These are phyloP conservation scores for Gambelia wislizenii DNA, from an alignment of 2,797 vertebrate species.

Conservation along the genomic window DNA sequence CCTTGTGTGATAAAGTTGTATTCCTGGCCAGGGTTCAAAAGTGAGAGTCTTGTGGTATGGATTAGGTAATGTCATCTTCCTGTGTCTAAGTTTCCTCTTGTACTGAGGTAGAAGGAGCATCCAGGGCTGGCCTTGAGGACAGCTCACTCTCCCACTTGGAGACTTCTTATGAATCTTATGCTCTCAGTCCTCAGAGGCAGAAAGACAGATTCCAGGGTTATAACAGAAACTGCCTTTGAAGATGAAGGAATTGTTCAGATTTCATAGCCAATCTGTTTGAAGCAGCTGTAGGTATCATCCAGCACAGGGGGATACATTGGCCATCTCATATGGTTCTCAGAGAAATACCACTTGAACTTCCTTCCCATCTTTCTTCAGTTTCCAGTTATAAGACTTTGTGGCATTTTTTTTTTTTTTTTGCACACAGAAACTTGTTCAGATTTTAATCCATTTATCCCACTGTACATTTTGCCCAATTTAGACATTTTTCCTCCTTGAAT, in stretches of 20 bases:
- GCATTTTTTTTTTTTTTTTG: too few relatives aligned
- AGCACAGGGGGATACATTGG: too few relatives aligned
- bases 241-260: not conserved
- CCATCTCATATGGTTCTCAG: too few relatives aligned
- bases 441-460: too few relatives aligned
- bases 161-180: not conserved
- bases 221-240: not conserved
- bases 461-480: too few relatives aligned
- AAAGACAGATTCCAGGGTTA: not conserved
- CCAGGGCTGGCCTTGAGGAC: not conserved
- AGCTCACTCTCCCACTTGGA: not conserved
- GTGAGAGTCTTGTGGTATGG: not conserved
- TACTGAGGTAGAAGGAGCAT: not conserved
- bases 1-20: too few relatives aligned
- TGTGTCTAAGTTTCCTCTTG: not conserved
- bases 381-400: not conserved
- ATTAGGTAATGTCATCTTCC: not conserved
- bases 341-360: too few relatives aligned
- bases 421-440: not conserved
- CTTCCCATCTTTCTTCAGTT: too few relatives aligned
- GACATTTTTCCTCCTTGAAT: too few relatives aligned
- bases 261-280: not conserved
- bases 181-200: not conserved
- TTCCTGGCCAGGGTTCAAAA: not conserved
- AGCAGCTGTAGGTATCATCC: not conserved